Percentiles rank a stretch among this genome's conserved stretches.
Evolutionary conservation across 2,797 vertebrate species (phyloP).

Genomic region (Gallinago stenura): DNA sequence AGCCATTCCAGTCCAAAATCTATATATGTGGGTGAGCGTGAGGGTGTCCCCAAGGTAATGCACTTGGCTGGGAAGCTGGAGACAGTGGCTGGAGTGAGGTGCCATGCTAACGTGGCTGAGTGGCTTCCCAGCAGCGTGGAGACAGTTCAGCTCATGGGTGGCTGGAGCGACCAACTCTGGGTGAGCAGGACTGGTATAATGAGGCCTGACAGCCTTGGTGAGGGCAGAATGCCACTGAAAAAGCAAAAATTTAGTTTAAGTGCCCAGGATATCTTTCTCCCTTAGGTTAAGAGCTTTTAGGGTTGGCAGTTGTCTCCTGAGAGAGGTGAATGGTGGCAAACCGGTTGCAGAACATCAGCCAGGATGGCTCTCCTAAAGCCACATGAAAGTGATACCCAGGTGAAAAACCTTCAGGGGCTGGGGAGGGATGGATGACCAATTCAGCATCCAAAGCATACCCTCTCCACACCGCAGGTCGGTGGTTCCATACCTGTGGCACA

Average conservation of each 20-base stretch:
- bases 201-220: background rate
- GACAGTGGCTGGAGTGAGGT: background rate
- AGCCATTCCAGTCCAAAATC: background rate
- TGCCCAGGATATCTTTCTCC: background rate
- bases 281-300: background rate
- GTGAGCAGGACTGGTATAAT: background rate
- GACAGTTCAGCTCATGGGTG: background rate
- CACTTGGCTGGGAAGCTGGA: background rate
- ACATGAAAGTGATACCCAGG: background rate
- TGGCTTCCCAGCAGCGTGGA: background rate
- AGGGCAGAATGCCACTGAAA: background rate
- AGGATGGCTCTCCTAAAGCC: background rate
- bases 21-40: accelerated
- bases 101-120: accelerated
- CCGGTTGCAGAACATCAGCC: background rate
- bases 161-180: background rate
- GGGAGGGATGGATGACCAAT: background rate
- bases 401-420: background rate
- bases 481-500: background rate
- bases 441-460: background rate
- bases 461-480: background rate
- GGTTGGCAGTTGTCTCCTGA: background rate
- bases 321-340: background rate
- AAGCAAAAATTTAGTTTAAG: background rate
- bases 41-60: background rate